phyloP scores from a whole-genome alignment of 2,888 invertebrate genomes.

The Zootermopsis nevadensis region DNA sequence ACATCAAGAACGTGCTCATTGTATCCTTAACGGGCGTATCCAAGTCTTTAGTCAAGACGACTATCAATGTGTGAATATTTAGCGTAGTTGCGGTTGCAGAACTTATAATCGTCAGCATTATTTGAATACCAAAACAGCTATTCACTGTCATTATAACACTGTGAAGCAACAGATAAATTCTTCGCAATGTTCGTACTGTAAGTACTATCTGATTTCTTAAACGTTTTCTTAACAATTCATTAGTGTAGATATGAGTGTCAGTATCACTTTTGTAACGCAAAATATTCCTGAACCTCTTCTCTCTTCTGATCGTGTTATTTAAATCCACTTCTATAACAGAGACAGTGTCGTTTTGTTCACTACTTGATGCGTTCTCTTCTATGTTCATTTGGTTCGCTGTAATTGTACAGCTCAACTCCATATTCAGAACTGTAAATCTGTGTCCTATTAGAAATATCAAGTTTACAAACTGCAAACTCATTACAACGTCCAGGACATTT shows the following conservation, averaged over 20 bases:
- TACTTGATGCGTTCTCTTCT: background rate
- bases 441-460: background rate
- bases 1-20: background rate
- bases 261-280: background rate
- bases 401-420: background rate
- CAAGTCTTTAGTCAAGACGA: background rate
- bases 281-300: background rate
- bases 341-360: background rate
- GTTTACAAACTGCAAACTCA: background rate
- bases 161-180: background rate
- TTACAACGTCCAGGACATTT: background rate
- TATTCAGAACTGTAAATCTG: background rate
- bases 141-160: background rate
- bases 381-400: background rate
- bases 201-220: background rate
- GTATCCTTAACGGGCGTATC: background rate
- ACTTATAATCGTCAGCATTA: background rate
- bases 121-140: background rate
- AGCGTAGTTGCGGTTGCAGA: background rate
- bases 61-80: background rate
- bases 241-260: background rate
- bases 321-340: background rate
- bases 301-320: background rate
- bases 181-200: background rate
- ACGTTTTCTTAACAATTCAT: background rate